Evolutionary conservation across 2,797 vertebrate genomes (phyloP).

Genomic region (Protosalanx chinensis): DNA sequence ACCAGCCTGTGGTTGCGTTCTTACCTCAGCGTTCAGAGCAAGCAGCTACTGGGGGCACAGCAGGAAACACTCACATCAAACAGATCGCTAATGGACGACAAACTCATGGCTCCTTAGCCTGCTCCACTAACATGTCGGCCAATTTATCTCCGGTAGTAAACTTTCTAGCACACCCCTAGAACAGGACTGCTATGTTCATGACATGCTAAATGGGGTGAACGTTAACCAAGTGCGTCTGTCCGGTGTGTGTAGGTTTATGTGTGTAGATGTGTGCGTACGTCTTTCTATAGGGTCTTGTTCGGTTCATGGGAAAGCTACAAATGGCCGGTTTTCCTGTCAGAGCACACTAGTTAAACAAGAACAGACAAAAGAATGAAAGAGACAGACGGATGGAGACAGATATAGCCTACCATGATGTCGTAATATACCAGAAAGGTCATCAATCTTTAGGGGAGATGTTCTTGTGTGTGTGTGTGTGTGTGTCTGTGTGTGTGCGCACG

Average conservation of each 20-base stretch:
- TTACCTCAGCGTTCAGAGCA: slow-evolving; percentile 56
- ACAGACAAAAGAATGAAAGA: slow-evolving; percentile 32
- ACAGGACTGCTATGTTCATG: slow-evolving; percentile 45
- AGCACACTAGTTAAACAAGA: slow-evolving; percentile 41
- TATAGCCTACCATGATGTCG: too few species aligned
- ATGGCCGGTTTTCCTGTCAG: slow-evolving; percentile 40
- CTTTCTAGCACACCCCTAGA: slow-evolving; percentile 19
- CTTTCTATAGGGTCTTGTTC: slow-evolving; percentile 2
- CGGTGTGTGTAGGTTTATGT: too few species aligned
- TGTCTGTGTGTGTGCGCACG: slow-evolving; percentile 7
- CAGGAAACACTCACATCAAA: slow-evolving; percentile 48
- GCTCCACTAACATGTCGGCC: slow-evolving; percentile 39
- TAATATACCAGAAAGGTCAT: too few species aligned
- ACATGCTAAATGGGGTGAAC: slow-evolving; percentile 40
- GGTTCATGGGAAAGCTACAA: slow-evolving; percentile 60
- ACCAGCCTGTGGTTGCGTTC: slow-evolving; percentile 52
- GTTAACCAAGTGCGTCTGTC: not conserved
- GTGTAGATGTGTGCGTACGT: slow-evolving; percentile 13
- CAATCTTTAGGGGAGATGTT: too few species aligned
- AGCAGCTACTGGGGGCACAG: slow-evolving; percentile 57
- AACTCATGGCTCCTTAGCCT: slow-evolving; percentile 32
- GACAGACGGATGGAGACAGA: not conserved
- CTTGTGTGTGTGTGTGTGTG: not conserved
- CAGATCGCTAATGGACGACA: not conserved
- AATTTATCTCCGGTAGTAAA: slow-evolving; percentile 29